These are phyloP conservation scores for Blera fallax DNA, from an alignment of 2,888 invertebrate genomes.

Conservation along the genomic window DNA sequence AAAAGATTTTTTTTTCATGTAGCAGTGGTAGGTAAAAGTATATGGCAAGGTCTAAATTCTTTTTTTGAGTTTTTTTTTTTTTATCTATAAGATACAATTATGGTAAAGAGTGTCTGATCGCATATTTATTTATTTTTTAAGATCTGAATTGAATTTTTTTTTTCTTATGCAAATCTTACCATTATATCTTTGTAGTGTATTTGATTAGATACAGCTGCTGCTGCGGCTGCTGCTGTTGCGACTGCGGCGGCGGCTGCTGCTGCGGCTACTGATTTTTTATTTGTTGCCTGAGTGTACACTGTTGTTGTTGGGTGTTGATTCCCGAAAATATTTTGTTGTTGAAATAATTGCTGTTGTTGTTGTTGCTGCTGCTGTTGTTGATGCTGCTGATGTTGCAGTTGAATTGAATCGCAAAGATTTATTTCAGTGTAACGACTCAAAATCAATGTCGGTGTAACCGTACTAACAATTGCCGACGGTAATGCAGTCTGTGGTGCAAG, in stretches of 20 bases:
- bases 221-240: slow-evolving; percentile 75
- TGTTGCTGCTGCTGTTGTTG: slow-evolving; percentile 72
- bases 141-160: background rate
- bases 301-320: slow-evolving; percentile 53
- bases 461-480: slow-evolving; percentile 70
- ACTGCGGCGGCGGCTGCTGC: slow-evolving; percentile 71
- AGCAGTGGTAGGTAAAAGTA: slow-evolving; percentile 53
- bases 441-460: slow-evolving; percentile 74
- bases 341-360: slow-evolving; percentile 66
- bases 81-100: slow-evolving; percentile 27
- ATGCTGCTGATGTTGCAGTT: slow-evolving; percentile 77
- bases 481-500: slow-evolving; percentile 8
- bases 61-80: background rate
- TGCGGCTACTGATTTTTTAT: slow-evolving; percentile 58
- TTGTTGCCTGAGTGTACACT: slow-evolving; percentile 38
- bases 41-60: slow-evolving; percentile 68
- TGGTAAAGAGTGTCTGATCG: slow-evolving; percentile 30
- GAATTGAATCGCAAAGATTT: slow-evolving; percentile 75
- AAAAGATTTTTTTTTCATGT: slow-evolving; percentile 22
- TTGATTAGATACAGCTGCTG: slow-evolving; percentile 63
- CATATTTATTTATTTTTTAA: background rate
- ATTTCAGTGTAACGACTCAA: slow-evolving; percentile 76
- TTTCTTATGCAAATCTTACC: slow-evolving; percentile 77
- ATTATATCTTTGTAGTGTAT: slow-evolving; percentile 77
- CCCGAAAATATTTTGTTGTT: slow-evolving; percentile 47